Evolutionary conservation across 2,888 invertebrate species (phyloP).

Genomic region (Cybosia mesomella): DNA sequence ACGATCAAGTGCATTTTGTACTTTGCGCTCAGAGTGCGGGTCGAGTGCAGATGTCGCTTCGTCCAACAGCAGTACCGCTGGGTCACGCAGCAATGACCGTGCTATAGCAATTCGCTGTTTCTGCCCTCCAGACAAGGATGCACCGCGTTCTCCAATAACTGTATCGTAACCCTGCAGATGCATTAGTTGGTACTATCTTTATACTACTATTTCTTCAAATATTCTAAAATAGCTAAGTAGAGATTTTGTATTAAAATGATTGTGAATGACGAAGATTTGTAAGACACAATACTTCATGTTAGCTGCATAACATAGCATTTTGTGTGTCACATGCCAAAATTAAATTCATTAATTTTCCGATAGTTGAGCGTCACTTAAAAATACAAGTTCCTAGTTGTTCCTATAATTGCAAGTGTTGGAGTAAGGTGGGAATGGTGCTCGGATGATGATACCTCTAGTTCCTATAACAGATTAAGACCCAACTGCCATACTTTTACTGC

Average conservation of each 20-base stretch:
- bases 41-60: constrained; percentile 95
- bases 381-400: too few species aligned
- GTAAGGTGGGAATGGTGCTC: too few species aligned
- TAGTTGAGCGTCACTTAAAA: too few species aligned
- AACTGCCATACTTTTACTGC: too few species aligned
- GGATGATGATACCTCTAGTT: too few species aligned
- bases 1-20: constrained; percentile 92
- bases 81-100: constrained; percentile 91
- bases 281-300: too few species aligned
- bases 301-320: not conserved
- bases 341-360: not conserved
- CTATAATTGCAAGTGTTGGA: too few species aligned
- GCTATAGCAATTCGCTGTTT: constrained; percentile 95
- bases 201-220: not conserved
- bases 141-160: constrained; percentile 92
- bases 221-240: not conserved
- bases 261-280: not conserved
- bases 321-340: too few species aligned
- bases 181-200: not conserved
- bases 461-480: too few species aligned
- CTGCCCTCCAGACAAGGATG: constrained; percentile 93
- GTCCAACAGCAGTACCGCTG: constrained; percentile 91
- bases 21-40: constrained; percentile 92
- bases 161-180: constrained; percentile 90
- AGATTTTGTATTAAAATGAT: not conserved